Evolutionary conservation across 2,797 vertebrate genomes (phyloP).

Genomic region (Tarsius wallacei): DNA sequence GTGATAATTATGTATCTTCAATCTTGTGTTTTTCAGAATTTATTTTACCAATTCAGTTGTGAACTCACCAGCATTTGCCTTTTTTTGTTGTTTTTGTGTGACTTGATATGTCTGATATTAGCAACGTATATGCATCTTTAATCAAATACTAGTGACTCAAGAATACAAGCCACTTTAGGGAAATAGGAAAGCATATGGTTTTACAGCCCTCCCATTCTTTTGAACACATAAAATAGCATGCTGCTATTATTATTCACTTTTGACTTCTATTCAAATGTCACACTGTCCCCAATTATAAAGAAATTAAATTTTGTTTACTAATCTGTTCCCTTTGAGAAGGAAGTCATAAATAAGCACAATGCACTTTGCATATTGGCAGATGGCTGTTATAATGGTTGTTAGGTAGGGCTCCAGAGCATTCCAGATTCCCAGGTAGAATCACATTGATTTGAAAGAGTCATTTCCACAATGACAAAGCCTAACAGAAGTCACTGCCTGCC

Average conservation of each 20-base stretch:
- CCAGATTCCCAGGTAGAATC: background rate
- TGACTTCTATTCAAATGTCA: slow-evolving; percentile 28
- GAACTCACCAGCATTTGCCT: background rate
- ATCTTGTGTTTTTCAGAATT: background rate
- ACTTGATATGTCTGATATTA: background rate
- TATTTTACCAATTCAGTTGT: background rate
- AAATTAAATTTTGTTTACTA: background rate
- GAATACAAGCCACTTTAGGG: background rate
- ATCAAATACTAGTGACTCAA: background rate
- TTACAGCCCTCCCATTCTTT: background rate
- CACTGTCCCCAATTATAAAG: background rate
- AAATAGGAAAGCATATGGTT: background rate
- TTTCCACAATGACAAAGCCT: background rate
- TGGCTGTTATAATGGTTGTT: background rate
- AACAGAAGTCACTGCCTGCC: background rate
- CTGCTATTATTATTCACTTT: slow-evolving; percentile 49
- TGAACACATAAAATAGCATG: background rate
- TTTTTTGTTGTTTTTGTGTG: background rate
- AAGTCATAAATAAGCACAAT: background rate
- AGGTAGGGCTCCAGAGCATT: background rate
- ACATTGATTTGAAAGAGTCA: background rate
- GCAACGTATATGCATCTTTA: background rate
- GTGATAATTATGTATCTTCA: background rate
- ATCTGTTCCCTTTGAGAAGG: background rate
- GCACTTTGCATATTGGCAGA: background rate